phyloP scores from a whole-genome alignment of 2,797 vertebrate species.

The Spatula versicolor region DNA sequence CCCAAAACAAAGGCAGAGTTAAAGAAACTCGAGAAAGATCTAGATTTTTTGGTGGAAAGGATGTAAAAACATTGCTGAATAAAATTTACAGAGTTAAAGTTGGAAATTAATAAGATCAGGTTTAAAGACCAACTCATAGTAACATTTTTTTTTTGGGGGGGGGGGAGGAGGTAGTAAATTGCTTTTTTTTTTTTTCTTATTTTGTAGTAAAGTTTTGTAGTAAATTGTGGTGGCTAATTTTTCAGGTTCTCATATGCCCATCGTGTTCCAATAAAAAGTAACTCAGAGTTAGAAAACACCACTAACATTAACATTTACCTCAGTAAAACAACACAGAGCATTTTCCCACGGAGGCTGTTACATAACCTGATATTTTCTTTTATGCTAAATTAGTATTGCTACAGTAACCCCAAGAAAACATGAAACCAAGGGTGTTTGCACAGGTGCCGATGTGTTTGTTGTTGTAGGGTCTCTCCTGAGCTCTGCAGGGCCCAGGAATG shows the following conservation, averaged over 20 bases:
- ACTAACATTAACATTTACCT: neutral
- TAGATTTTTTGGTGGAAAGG: neutral
- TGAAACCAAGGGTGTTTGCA: neutral
- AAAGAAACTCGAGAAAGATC: neutral
- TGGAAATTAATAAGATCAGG: neutral
- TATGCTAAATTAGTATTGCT: neutral
- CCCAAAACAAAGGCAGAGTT: neutral
- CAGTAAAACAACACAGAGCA: neutral
- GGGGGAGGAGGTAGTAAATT: no score
- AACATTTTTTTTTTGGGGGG: neutral
- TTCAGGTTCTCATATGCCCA: neutral
- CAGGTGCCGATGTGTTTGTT: constrained; percentile 22
- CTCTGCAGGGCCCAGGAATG: neutral
- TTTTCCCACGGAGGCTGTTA: neutral
- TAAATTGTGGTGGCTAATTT: neutral
- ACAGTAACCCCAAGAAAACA: constrained; percentile 22
- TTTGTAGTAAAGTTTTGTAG: neutral
- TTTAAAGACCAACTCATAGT: neutral
- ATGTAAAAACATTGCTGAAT: neutral
- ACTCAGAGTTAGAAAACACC: neutral
- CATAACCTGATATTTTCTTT: neutral
- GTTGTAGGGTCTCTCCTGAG: neutral
- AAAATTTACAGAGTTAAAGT: neutral
- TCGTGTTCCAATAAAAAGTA: neutral
- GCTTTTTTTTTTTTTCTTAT: no score